These are phyloP conservation scores for Cheilosia impressa DNA, from an alignment of 2,888 invertebrate species.

Conservation along the genomic window DNA sequence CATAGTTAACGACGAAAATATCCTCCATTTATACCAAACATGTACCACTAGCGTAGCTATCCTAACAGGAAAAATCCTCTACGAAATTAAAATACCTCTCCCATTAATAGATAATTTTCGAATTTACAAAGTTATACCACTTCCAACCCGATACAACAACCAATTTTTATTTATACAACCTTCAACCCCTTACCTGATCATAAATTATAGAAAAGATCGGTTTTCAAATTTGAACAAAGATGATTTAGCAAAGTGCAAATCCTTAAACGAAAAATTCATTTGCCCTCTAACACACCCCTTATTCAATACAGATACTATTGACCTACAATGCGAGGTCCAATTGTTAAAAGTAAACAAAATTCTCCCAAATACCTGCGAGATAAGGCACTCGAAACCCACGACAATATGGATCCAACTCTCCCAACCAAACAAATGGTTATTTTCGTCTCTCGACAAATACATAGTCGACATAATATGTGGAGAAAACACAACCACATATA, in stretches of 20 bases:
- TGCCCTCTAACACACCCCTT: conserved; percentile 23
- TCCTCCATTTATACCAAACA: neutral
- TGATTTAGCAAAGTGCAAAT: conserved; percentile 17
- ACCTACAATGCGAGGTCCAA: conserved; percentile 6
- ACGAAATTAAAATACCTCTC: no score
- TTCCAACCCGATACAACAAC: conserved; percentile 3
- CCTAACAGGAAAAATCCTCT: neutral
- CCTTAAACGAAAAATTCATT: conserved; percentile 1
- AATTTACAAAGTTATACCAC: conserved; percentile 3
- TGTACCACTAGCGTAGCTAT: conserved; percentile 9
- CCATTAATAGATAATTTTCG: conserved; percentile 1
- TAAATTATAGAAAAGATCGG: conserved; percentile 6
- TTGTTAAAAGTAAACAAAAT: conserved; percentile 8
- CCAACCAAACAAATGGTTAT: no score
- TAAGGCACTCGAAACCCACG: neutral
- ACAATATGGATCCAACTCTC: conserved; percentile 8
- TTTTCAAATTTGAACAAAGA: conserved; percentile 16
- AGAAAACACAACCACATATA: no score
- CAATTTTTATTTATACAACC: conserved; percentile 15
- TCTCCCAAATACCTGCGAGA: conserved; percentile 1
- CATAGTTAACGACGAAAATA: neutral
- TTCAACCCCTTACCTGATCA: conserved; percentile 13
- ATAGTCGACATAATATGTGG: no score
- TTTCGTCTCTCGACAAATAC: no score
- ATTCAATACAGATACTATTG: conserved; percentile 1